Base-by-base conservation (phyloP, 2,113 vertebrate genomes). In the Nothocercus nigrocapillus region DNA sequence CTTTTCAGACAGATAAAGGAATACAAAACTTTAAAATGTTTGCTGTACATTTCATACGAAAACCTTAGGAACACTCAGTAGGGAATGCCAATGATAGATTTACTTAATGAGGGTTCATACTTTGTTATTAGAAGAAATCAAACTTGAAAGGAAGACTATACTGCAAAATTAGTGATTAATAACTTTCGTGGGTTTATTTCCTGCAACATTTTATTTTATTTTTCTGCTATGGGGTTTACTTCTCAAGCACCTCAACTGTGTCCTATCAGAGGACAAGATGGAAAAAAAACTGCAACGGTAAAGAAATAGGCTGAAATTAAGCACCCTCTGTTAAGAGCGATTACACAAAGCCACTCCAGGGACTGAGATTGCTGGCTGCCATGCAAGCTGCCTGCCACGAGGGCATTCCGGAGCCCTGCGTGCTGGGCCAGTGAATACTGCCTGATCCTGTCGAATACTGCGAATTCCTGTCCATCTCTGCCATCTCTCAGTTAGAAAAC, bases 1-100 rank as follows among this genome's bases (percentile, higher is more conserved):
- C 30, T 61, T 76, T 85, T 19, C 49, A 79, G 81, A 94, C 54
- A 93, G 89, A 25, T 82, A 89, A 82, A 96, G 25, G 27, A 73
- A 90, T 82, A 86, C 16, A 82, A 80, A n/a, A 79, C 59, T 7
- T 47, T 68, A 51, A 21, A 21, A 69, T 12, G 2, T 40, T 93
- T 92, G 32, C 30, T 81, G 67, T 79, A 61, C 58, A 12, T 72
- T 74, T 9, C 7, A 6, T 8, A 4, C 34, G 12, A 6, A 63
- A 89, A 77, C 40, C 2, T 45, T 72, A 18, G 36, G 38, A 20
- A 13, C 67, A 7, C 19, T 89, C 53, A 96, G 47, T 4, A 69
- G 27, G 87, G 16, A 8, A 36, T 67, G 4, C 15, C 24, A 34
- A 10, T 28, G 40, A 32, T 14, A 44, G 5, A 28, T 25, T 15